Conservation (phyloP, 2,113 vertebrate genomes). For the Bolborhynchus lineola region DNA sequence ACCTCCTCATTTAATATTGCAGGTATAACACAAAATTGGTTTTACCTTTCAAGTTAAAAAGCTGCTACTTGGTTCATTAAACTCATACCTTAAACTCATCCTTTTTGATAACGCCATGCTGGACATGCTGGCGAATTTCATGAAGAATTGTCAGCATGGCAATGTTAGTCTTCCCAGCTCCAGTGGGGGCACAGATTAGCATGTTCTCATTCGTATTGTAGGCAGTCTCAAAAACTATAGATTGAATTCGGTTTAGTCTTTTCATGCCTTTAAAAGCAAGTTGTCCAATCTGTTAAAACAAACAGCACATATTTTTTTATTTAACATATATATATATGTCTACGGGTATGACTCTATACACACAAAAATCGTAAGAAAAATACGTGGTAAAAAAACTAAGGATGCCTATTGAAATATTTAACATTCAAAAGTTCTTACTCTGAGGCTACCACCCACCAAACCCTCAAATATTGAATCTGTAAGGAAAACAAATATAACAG, state of each 20-base stretch:
- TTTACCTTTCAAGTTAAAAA: conserved; percentile 45
- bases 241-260: conserved; percentile 93
- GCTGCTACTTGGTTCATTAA: conserved; percentile 3
- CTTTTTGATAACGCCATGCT: conserved; percentile 92
- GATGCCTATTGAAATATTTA: not conserved
- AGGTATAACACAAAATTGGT: not conserved
- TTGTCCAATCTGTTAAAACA: conserved; percentile 86
- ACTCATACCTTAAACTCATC: conserved; percentile 93
- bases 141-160: conserved; percentile 95
- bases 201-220: conserved; percentile 99
- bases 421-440: not conserved
- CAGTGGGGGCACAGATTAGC: conserved; percentile 94
- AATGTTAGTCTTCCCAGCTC: conserved; percentile 97
- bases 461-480: not conserved
- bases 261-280: conserved; percentile 94
- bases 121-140: conserved; percentile 93
- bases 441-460: not conserved
- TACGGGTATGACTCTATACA: fast-evolving
- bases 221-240: conserved; percentile 95
- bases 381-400: not conserved
- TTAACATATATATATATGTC: not conserved
- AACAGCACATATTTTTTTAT: not conserved
- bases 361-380: not conserved
- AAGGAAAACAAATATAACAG: not conserved
- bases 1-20: conserved; percentile 24